A percentile compares a stretch with the other conserved stretches of the same genome.
Conservation (phyloP, 2,113 vertebrate species). For the Rhineura floridana region DNA sequence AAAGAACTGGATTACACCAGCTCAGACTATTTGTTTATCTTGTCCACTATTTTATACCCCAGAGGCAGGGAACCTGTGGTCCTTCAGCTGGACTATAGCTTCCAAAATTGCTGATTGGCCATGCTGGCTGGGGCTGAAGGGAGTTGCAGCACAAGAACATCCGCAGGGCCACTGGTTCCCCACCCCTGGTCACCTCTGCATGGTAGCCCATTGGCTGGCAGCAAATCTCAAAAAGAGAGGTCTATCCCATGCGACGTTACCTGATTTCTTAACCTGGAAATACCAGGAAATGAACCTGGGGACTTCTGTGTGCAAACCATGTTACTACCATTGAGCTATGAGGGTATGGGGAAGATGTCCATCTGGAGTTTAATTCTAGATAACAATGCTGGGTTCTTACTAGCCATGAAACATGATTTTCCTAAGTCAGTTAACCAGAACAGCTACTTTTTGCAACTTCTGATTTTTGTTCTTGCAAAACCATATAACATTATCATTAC, state of each 20-base stretch:
- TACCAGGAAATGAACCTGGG: too few relatives aligned
- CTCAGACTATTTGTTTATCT: neutral
- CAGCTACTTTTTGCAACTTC: neutral
- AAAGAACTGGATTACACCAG: neutral
- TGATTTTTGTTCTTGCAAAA: constrained; percentile 12
- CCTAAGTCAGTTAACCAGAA: constrained; percentile 33
- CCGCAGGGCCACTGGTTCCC: too few relatives aligned
- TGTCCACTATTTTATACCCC: neutral
- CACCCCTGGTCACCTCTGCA: neutral
- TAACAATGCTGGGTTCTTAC: neutral
- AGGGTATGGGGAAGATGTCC: neutral
- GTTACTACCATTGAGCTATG: neutral
- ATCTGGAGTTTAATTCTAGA: neutral
- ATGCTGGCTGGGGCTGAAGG: neutral
- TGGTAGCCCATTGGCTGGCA: too few relatives aligned
- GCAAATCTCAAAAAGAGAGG: neutral
- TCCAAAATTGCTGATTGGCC: neutral
- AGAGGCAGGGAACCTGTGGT: neutral
- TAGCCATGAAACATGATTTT: constrained; percentile 10
- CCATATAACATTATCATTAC: constrained; percentile 37
- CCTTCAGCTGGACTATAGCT: neutral
- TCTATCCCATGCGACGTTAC: too few relatives aligned
- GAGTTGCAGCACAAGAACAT: neutral
- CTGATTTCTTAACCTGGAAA: neutral
- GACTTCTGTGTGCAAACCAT: too few relatives aligned